phyloP scores from a whole-genome alignment of 2,797 vertebrate genomes.

The Oreortyx pictus region DNA sequence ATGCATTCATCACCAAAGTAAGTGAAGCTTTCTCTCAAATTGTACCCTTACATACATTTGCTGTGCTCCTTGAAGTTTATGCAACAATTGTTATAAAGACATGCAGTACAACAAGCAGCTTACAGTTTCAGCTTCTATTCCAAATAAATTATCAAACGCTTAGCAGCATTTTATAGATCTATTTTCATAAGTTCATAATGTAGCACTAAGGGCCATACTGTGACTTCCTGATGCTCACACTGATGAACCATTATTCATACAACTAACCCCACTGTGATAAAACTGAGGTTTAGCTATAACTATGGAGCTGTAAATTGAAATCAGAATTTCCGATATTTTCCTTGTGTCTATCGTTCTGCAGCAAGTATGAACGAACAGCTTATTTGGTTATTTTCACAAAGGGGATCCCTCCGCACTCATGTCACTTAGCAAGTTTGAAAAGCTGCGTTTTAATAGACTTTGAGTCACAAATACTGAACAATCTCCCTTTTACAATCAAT shows the following conservation, averaged over 20 bases:
- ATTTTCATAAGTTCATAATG: conserved; percentile 17
- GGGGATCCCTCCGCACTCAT: not conserved
- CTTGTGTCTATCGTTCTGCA: not conserved
- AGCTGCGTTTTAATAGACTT: not conserved
- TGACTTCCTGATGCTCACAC: not conserved
- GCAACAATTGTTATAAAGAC: not conserved
- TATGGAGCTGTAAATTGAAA: not conserved
- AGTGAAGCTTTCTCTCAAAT: not conserved
- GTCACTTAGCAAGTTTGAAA: not conserved
- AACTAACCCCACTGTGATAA: not conserved
- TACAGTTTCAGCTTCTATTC: conserved; percentile 26
- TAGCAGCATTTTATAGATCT: conserved; percentile 5
- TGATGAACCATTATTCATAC: conserved; percentile 11
- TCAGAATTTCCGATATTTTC: not conserved
- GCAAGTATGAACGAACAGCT: not conserved
- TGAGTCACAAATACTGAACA: not conserved
- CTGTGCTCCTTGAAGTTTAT: not conserved
- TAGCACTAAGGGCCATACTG: not conserved
- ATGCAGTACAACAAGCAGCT: not conserved
- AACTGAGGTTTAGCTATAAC: not conserved
- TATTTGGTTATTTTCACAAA: not conserved
- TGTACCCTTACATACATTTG: not conserved
- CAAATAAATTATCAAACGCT: conserved; percentile 43
- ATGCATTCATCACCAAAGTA: not conserved
- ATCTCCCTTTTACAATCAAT: conserved; percentile 5